Conservation (phyloP, 2,888 invertebrate species). For the Harmothoe impar region DNA sequence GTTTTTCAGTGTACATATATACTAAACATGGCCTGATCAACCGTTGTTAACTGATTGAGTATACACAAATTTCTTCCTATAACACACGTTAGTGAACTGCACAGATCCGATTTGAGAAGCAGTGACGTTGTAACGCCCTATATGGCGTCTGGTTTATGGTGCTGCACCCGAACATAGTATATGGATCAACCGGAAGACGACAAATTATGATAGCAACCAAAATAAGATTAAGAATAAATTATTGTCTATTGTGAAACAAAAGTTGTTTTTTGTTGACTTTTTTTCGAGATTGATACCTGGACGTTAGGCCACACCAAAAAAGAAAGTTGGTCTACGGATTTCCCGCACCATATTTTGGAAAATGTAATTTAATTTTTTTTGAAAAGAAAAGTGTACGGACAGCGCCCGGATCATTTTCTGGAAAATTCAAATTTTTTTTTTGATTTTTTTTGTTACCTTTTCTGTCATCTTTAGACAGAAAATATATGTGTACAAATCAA, state of each 20-base stretch:
- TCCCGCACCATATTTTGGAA: too few relatives aligned
- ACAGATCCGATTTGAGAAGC: neutral
- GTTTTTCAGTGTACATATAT: neutral
- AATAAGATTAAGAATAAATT: slow-evolving; percentile 29
- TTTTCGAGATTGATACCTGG: neutral
- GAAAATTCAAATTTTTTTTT: too few relatives aligned
- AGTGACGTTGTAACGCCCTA: neutral
- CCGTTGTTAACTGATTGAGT: neutral
- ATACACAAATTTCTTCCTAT: neutral
- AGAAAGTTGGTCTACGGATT: too few relatives aligned
- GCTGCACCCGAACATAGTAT: neutral
- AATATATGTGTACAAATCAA: too few relatives aligned
- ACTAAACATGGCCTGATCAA: neutral
- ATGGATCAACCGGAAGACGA: neutral
- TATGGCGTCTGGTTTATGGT: neutral
- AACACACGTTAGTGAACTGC: neutral
- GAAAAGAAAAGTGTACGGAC: too few relatives aligned
- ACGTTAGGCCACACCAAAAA: too few relatives aligned
- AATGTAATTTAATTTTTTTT: too few relatives aligned
- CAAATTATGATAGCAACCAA: neutral
- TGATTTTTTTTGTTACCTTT: too few relatives aligned
- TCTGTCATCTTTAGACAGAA: too few relatives aligned
- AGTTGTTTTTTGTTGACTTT: neutral
- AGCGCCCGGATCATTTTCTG: too few relatives aligned
- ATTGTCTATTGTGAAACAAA: slow-evolving; percentile 16